phyloP scores from a whole-genome alignment of 2,797 vertebrate genomes.

The Halcyon leucocephala region DNA sequence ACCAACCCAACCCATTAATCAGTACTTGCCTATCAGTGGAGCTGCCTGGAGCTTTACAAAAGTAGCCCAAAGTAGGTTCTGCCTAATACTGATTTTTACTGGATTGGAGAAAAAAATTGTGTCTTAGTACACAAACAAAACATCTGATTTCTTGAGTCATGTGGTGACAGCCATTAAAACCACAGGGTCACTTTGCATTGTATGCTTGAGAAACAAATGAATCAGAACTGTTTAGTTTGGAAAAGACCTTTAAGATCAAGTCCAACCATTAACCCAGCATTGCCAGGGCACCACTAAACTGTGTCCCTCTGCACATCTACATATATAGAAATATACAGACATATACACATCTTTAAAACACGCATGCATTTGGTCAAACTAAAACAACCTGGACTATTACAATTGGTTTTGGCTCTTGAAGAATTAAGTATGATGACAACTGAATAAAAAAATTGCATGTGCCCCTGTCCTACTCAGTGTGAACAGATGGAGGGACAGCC shows the following conservation, averaged over 20 bases:
- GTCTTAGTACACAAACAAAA: background rate
- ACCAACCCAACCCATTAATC: background rate
- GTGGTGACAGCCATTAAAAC: background rate
- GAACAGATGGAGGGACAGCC: background rate
- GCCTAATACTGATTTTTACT: background rate
- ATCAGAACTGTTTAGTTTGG: background rate
- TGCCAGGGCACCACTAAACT: background rate
- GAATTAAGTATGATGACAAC: background rate
- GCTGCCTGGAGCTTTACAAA: background rate
- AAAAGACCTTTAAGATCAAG: background rate
- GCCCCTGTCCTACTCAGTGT: too few relatives aligned
- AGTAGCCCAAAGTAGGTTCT: background rate
- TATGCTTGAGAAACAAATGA: background rate
- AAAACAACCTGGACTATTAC: background rate
- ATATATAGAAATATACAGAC: background rate
- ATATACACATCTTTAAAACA: too few relatives aligned
- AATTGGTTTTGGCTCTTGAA: background rate
- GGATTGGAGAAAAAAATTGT: background rate
- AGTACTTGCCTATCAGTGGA: background rate
- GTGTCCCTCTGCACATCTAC: background rate
- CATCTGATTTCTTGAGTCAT: background rate
- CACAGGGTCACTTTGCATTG: too few relatives aligned
- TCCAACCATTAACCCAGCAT: background rate
- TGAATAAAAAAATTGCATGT: accelerated
- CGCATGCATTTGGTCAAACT: accelerated